phyloP scores from a whole-genome alignment of 2,888 invertebrate species.

The Conops quadrifasciatus region DNA sequence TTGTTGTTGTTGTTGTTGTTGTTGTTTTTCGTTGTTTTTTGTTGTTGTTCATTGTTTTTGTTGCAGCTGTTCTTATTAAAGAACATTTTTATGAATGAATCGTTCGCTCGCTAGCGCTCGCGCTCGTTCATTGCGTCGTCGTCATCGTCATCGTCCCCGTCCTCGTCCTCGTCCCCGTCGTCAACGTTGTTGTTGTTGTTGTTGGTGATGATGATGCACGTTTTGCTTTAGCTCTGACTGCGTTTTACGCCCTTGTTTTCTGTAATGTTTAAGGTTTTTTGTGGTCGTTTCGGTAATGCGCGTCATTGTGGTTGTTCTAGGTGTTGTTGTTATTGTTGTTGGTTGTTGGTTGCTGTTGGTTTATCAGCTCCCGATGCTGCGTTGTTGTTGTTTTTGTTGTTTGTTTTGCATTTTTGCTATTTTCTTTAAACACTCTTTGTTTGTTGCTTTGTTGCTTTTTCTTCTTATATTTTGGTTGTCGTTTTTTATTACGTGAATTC shows the following conservation, averaged over 20 bases:
- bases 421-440: conserved; percentile 8
- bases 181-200: background rate
- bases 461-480: background rate
- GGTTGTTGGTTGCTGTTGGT: conserved; percentile 5
- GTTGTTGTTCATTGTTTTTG: conserved; percentile 15
- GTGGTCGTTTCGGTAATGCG: background rate
- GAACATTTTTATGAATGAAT: conserved; percentile 31
- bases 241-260: conserved; percentile 25
- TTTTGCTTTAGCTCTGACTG: conserved; percentile 21
- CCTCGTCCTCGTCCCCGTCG: background rate
- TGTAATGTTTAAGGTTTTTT: conserved; percentile 11
- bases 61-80: background rate
- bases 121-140: no score
- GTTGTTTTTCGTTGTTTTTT: conserved; percentile 27
- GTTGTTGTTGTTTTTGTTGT: conserved; percentile 12
- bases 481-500: background rate
- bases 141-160: no score
- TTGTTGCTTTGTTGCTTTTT: background rate
- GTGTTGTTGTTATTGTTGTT: background rate
- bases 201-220: background rate
- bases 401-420: conserved; percentile 26
- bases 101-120: background rate
- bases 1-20: background rate
- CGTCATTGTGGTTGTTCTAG: background rate
- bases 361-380: background rate